Evolutionary conservation across 1,140 invertebrate genomes (phyloP).

Genomic region (Pogonomyrmex californicus): DNA sequence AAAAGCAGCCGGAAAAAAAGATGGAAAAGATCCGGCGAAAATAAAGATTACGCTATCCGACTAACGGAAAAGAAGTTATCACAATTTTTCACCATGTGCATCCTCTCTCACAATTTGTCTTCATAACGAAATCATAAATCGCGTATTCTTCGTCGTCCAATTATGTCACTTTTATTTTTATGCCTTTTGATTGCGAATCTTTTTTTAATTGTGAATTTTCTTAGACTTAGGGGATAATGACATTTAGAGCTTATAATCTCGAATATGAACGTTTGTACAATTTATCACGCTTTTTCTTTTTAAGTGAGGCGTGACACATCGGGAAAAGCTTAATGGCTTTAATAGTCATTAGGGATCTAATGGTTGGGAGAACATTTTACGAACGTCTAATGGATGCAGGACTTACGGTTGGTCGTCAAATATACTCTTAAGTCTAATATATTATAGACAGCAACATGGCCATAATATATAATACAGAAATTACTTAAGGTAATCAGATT

Average conservation of each 20-base stretch:
- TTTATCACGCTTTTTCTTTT: conserved; percentile 20
- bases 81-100: background rate
- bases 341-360: conserved; percentile 57
- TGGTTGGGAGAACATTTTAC: conserved; percentile 43
- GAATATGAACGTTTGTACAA: background rate
- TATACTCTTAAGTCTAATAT: background rate
- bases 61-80: background rate
- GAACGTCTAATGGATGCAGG: conserved; percentile 51
- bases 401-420: conserved; percentile 21
- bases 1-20: background rate
- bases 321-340: conserved; percentile 36
- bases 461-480: background rate
- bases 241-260: background rate
- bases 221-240: background rate
- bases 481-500: background rate
- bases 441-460: background rate
- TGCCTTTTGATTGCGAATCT: background rate
- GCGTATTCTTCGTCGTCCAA: background rate
- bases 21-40: background rate
- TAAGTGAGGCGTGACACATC: background rate
- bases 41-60: background rate
- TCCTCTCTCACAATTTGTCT: conserved; percentile 15
- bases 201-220: background rate
- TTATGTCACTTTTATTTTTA: background rate
- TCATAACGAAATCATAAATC: background rate